Percentiles rank a stretch among this genome's conserved stretches.
phyloP scores from a whole-genome alignment of 2,113 vertebrate species.

The Cavia aperea region DNA sequence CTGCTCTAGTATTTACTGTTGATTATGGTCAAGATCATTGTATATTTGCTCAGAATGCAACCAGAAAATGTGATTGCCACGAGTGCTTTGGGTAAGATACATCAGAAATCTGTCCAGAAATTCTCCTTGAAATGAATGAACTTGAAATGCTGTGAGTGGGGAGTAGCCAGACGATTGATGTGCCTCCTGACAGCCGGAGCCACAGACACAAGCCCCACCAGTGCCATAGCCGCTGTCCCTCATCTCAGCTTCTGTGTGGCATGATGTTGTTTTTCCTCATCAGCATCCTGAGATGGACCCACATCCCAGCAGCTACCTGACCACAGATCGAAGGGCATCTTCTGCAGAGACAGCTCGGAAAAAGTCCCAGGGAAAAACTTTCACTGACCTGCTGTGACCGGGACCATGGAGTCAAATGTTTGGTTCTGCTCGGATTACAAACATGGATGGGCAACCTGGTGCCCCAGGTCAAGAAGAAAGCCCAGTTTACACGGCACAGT shows the following conservation, averaged over 20 bases:
- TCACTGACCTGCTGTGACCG: neutral
- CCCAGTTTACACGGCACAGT: slow-evolving; percentile 72
- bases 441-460: neutral
- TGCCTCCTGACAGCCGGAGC: neutral
- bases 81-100: slow-evolving; percentile 70
- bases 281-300: neutral
- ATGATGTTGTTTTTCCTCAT: neutral
- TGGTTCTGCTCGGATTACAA: neutral
- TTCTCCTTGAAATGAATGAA: neutral
- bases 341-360: neutral
- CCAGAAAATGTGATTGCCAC: slow-evolving; percentile 72
- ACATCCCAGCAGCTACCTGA: neutral
- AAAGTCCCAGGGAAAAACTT: neutral
- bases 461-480: slow-evolving; percentile 58
- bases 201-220: neutral
- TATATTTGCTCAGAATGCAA: slow-evolving; percentile 65
- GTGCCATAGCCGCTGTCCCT: neutral
- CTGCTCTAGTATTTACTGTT: slow-evolving; percentile 69
- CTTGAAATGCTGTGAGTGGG: neutral
- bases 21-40: slow-evolving; percentile 70
- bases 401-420: neutral
- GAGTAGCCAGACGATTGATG: neutral
- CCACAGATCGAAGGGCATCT: neutral
- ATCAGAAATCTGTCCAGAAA: slow-evolving; percentile 7
- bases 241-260: neutral